Conservation (phyloP, 1,140 invertebrate genomes). For the Tetranychus cinnabarinus region DNA sequence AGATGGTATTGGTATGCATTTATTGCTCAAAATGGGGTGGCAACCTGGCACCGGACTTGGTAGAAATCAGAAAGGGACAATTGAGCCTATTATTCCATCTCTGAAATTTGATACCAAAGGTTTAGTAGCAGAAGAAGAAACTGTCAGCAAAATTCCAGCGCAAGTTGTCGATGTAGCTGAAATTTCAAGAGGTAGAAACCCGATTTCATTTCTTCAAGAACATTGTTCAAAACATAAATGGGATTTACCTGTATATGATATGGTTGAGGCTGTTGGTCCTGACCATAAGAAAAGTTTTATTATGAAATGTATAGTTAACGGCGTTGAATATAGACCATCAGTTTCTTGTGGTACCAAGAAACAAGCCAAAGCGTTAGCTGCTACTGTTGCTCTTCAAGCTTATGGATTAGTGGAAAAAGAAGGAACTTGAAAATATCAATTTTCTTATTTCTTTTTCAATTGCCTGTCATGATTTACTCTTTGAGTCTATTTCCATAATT, state of each 20-base stretch:
- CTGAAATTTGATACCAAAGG: slow-evolving; percentile 84
- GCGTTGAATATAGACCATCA: slow-evolving; percentile 60
- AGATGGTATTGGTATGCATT: slow-evolving; percentile 79
- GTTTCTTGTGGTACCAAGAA: slow-evolving; percentile 76
- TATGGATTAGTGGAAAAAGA: no score
- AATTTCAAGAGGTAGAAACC: slow-evolving; percentile 40
- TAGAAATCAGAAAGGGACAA: slow-evolving; percentile 68
- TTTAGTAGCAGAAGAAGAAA: slow-evolving; percentile 10
- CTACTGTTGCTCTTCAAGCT: slow-evolving; percentile 55
- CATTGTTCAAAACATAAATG: slow-evolving; percentile 65
- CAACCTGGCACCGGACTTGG: slow-evolving; percentile 79
- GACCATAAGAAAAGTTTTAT: slow-evolving; percentile 76
- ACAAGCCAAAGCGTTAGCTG: slow-evolving; percentile 72
- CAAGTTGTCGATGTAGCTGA: not conserved
- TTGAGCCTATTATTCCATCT: slow-evolving; percentile 65
- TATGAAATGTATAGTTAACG: slow-evolving; percentile 68
- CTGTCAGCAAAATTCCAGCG: not conserved
- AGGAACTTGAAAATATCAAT: no score
- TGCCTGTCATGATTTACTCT: no score
- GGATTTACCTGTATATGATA: slow-evolving; percentile 54
- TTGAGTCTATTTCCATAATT: no score
- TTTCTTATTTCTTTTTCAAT: no score
- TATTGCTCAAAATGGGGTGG: slow-evolving; percentile 97
- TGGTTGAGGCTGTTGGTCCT: slow-evolving; percentile 68
- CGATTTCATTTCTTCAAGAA: slow-evolving; percentile 77